These are phyloP conservation scores for Chinchilla lanigera DNA, from an alignment of 2,113 vertebrate species.

Conservation along the genomic window DNA sequence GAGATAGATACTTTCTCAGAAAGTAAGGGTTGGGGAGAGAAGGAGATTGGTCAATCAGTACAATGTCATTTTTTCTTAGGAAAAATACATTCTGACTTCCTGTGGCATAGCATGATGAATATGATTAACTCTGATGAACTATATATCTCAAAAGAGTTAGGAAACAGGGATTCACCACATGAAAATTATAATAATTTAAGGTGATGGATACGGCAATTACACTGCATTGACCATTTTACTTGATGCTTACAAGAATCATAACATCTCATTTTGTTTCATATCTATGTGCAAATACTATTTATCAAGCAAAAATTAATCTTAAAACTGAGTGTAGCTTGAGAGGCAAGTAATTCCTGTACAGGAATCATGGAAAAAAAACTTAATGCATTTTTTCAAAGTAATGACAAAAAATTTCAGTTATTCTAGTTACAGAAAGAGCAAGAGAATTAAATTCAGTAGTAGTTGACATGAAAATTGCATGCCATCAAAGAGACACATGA, in stretches of 20 bases:
- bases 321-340: not conserved
- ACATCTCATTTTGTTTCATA: not conserved
- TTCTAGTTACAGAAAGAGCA: not conserved
- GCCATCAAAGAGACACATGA: not conserved
- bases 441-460: not conserved
- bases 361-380: slow-evolving; percentile 7
- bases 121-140: not conserved
- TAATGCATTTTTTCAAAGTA: not conserved
- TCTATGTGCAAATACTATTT: not conserved
- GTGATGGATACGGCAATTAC: not conserved
- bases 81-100: not conserved
- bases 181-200: not conserved
- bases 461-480: slow-evolving; percentile 36
- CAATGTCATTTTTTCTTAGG: not conserved
- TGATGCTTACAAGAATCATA: not conserved
- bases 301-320: not conserved
- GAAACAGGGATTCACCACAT: not conserved
- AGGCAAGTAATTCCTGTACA: not conserved
- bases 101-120: not conserved
- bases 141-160: not conserved
- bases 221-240: not conserved
- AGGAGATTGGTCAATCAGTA: not conserved
- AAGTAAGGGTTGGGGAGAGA: not conserved
- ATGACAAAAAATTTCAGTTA: slow-evolving; percentile 10
- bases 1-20: no score